phyloP scores from a whole-genome alignment of 92 coral and sea anemone genomes.

The Epizoanthus stellaris region DNA sequence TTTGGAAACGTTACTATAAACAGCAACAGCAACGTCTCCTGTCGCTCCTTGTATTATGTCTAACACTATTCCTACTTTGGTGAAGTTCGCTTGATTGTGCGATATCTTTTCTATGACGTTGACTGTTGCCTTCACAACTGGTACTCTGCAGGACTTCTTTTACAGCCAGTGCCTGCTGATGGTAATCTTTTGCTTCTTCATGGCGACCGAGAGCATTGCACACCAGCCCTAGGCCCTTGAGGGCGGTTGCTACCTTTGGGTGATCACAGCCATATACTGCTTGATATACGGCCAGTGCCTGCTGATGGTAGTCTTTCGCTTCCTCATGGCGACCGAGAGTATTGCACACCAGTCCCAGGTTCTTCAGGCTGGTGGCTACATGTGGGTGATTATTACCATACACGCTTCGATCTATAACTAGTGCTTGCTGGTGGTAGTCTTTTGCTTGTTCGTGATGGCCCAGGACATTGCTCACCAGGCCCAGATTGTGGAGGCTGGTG shows the following conservation, averaged over 20 bases:
- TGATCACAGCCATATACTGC: background rate
- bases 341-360: background rate
- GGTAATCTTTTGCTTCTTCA: background rate
- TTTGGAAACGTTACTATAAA: too few species aligned
- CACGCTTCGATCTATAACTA: background rate
- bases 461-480: background rate
- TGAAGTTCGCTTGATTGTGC: too few species aligned
- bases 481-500: too few species aligned
- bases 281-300: too few species aligned
- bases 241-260: background rate
- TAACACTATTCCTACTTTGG: too few species aligned
- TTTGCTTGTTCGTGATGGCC: background rate
- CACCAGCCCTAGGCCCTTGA: background rate
- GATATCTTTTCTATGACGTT: too few species aligned
- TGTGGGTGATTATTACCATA: background rate
- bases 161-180: background rate
- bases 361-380: background rate
- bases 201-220: background rate
- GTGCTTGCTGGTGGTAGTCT: too few species aligned
- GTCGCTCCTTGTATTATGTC: too few species aligned
- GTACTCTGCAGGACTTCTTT: too few species aligned
- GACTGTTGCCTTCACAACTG: too few species aligned
- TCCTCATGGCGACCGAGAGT: background rate
- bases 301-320: background rate
- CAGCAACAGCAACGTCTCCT: too few species aligned